Percentiles rank a stretch among this genome's conserved stretches.
Evolutionary conservation across 2,888 invertebrate species (phyloP).

Genomic region (Lissocephala sabroskyi): DNA sequence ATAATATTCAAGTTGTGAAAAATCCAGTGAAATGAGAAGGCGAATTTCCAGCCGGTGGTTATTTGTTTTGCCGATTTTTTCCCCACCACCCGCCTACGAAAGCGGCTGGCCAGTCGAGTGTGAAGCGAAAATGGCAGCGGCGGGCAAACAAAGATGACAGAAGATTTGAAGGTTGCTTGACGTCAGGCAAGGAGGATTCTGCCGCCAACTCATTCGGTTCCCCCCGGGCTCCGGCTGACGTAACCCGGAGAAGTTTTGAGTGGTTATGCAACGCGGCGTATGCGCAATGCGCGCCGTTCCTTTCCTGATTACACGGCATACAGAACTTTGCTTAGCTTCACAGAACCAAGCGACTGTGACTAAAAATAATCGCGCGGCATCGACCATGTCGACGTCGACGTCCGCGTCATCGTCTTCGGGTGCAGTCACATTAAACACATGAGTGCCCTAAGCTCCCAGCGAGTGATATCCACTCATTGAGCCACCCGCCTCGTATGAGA

Average conservation of each 20-base stretch:
- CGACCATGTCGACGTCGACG: conserved; percentile 21
- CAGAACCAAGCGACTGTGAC: background rate
- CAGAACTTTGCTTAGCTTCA: conserved; percentile 13
- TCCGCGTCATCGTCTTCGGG: conserved; percentile 7
- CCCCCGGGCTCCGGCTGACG: too few species aligned
- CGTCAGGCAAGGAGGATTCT: conserved; percentile 33
- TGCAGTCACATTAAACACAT: conserved; percentile 32
- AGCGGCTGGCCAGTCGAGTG: too few species aligned
- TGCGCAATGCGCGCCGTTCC: conserved; percentile 9
- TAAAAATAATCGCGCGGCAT: background rate
- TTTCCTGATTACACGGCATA: conserved; percentile 8
- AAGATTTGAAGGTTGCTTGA: conserved; percentile 31
- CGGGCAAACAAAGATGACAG: conserved; percentile 19
- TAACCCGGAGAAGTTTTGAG: conserved; percentile 19
- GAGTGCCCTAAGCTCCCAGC: conserved; percentile 30
- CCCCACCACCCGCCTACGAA: background rate
- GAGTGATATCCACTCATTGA: background rate
- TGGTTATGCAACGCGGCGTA: conserved; percentile 11
- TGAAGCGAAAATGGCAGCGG: too few species aligned
- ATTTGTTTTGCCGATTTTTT: background rate
- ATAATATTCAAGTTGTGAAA: too few species aligned
- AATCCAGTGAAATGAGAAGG: too few species aligned
- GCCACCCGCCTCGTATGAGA: conserved; percentile 1
- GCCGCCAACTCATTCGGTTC: too few species aligned
- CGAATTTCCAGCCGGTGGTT: background rate